These are phyloP conservation scores for Amphiprion percula DNA, from an alignment of 2,113 vertebrate species.

Conservation along the genomic window DNA sequence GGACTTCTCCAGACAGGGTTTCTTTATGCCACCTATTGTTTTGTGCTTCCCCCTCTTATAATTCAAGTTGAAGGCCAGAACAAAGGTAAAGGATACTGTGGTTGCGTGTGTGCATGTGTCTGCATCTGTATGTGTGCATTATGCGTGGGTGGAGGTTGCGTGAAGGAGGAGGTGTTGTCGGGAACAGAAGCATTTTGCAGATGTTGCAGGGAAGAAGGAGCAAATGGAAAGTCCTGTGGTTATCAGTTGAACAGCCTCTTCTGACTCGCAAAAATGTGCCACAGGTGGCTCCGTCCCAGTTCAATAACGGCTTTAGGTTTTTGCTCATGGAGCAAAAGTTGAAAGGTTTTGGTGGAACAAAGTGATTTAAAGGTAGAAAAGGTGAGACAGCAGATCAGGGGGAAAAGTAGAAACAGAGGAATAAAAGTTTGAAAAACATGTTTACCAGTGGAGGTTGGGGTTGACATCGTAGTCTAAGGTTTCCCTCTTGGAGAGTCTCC, in stretches of 20 bases:
- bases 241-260: conserved; percentile 79
- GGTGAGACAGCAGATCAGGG: conserved; percentile 28
- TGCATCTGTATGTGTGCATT: conserved; percentile 46
- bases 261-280: conserved; percentile 80
- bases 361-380: conserved; percentile 15
- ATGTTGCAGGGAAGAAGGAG: conserved; percentile 86
- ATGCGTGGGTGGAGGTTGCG: conserved; percentile 68
- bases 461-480: conserved; percentile 92
- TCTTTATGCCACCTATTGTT: conserved; percentile 40
- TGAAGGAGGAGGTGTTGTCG: conserved; percentile 81
- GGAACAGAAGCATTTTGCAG: conserved; percentile 88
- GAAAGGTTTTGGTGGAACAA: conserved; percentile 16
- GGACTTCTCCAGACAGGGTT: conserved; percentile 20
- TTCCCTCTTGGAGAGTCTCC: conserved; percentile 91
- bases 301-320: conserved; percentile 49
- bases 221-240: conserved; percentile 90
- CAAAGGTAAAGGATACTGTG: conserved; percentile 69
- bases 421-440: conserved; percentile 90
- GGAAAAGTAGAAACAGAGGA: conserved; percentile 15
- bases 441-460: conserved; percentile 87
- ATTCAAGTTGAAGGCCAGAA: conserved; percentile 56
- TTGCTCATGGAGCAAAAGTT: conserved; percentile 33
- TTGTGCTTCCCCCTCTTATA: conserved; percentile 25
- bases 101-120: conserved; percentile 52
- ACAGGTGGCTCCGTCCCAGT: conserved; percentile 67